Conservation (phyloP, 2,113 vertebrate genomes). For the Xerus inauris region DNA sequence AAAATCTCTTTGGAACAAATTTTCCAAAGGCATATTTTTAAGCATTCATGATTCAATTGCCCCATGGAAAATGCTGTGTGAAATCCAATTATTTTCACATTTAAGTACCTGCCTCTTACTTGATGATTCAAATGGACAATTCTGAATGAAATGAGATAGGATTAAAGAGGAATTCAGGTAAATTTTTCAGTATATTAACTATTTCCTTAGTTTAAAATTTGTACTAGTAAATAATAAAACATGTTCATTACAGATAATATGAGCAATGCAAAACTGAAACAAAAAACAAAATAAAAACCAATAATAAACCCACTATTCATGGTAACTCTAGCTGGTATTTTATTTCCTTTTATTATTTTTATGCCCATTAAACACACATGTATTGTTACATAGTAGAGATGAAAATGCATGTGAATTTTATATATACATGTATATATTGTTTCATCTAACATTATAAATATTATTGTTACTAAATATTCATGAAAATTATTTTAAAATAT, state of each 20-base stretch:
- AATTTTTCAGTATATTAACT: slow-evolving; percentile 50
- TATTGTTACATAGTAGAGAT: background rate
- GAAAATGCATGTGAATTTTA: slow-evolving; percentile 6
- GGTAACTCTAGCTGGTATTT: background rate
- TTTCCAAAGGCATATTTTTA: slow-evolving; percentile 66
- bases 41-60: slow-evolving; percentile 48
- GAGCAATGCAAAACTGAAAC: background rate
- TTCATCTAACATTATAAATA: background rate
- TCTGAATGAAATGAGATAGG: slow-evolving; percentile 6
- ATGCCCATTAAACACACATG: background rate
- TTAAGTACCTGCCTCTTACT: slow-evolving; percentile 54
- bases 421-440: background rate
- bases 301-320: background rate
- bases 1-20: slow-evolving; percentile 46
- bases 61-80: slow-evolving; percentile 54
- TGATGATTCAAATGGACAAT: slow-evolving; percentile 48
- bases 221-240: slow-evolving; percentile 53
- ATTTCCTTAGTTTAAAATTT: slow-evolving; percentile 57
- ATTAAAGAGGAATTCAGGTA: slow-evolving; percentile 56
- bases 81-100: slow-evolving; percentile 72
- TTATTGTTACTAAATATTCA: slow-evolving; percentile 19
- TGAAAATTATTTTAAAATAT: slow-evolving; percentile 33
- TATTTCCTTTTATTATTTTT: slow-evolving; percentile 21
- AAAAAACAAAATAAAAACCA: slow-evolving; percentile 42
- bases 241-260: background rate